phyloP scores from a whole-genome alignment of 1,140 invertebrate species.

The Drusus annulatus region DNA sequence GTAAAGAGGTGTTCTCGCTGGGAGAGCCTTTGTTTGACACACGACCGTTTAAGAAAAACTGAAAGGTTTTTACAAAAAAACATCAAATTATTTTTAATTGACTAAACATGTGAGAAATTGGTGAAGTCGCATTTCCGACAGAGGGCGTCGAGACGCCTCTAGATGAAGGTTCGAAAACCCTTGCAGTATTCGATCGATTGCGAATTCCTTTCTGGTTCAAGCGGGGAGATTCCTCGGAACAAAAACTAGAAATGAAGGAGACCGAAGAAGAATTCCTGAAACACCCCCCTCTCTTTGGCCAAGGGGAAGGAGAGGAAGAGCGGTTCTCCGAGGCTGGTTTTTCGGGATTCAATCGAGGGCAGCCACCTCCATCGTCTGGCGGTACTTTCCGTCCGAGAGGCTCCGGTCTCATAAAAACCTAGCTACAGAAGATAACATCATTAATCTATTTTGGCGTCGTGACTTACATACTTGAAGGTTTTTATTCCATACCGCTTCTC shows the following conservation, averaged over 20 bases:
- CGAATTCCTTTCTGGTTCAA: slow-evolving; percentile 7
- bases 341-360: slow-evolving; percentile 51
- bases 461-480: slow-evolving; percentile 8
- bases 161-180: slow-evolving; percentile 35
- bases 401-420: slow-evolving; percentile 20
- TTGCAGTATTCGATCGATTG: slow-evolving; percentile 35
- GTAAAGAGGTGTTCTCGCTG: slow-evolving; percentile 25
- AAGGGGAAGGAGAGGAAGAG: neutral
- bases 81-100: too few relatives aligned
- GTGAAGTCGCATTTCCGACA: neutral
- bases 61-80: too few relatives aligned
- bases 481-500: too few relatives aligned
- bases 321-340: slow-evolving; percentile 43
- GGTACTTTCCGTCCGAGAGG: neutral
- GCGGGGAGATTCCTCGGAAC: slow-evolving; percentile 25
- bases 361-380: slow-evolving; percentile 49
- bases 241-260: slow-evolving; percentile 36
- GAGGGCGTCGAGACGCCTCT: neutral
- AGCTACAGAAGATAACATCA: neutral
- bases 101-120: too few relatives aligned
- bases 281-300: neutral
- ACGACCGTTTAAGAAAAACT: too few relatives aligned
- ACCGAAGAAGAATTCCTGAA: slow-evolving; percentile 14
- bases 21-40: slow-evolving; percentile 26
- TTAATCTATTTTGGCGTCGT: slow-evolving; percentile 28